phyloP scores from a whole-genome alignment of 2,888 invertebrate species.

The Rhingia rostrata region DNA sequence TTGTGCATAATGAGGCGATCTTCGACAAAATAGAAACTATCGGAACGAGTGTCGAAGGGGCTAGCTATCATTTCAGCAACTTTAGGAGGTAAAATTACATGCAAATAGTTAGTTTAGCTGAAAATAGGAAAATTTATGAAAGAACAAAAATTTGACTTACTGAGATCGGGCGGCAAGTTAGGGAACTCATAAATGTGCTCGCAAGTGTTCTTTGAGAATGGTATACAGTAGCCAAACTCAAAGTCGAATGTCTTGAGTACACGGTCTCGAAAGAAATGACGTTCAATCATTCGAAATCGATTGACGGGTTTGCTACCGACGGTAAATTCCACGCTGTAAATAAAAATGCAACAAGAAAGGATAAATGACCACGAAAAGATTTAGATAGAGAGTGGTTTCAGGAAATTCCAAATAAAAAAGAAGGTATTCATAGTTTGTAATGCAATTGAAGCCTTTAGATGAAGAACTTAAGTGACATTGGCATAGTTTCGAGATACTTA shows the following conservation, averaged over 20 bases:
- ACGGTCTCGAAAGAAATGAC: slow-evolving; percentile 96
- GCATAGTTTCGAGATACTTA: too few relatives aligned
- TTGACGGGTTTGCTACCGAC: slow-evolving; percentile 96
- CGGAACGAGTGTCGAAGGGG: slow-evolving; percentile 98
- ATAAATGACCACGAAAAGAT: not conserved
- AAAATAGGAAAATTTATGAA: not conserved
- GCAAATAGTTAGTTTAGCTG: not conserved
- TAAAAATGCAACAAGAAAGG: not conserved
- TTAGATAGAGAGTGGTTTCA: too few relatives aligned
- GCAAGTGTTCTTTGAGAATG: slow-evolving; percentile 97
- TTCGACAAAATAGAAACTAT: slow-evolving; percentile 99
- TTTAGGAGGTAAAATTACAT: slow-evolving; percentile 83
- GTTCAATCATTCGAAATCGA: slow-evolving; percentile 99
- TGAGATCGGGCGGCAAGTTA: slow-evolving; percentile 91
- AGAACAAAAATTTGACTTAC: slow-evolving; percentile 85
- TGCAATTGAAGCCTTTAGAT: too few relatives aligned
- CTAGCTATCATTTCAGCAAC: slow-evolving; percentile 98
- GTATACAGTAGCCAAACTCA: slow-evolving; percentile 99
- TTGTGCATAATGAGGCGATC: slow-evolving; percentile 99
- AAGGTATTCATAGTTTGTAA: too few relatives aligned
- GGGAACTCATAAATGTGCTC: slow-evolving; percentile 99
- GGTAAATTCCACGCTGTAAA: slow-evolving; percentile 95
- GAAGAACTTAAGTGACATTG: too few relatives aligned
- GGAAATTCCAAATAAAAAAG: too few relatives aligned
- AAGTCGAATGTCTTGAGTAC: slow-evolving; percentile 99